Conservation (phyloP, 2,113 vertebrate species). For the Taxidea taxus region DNA sequence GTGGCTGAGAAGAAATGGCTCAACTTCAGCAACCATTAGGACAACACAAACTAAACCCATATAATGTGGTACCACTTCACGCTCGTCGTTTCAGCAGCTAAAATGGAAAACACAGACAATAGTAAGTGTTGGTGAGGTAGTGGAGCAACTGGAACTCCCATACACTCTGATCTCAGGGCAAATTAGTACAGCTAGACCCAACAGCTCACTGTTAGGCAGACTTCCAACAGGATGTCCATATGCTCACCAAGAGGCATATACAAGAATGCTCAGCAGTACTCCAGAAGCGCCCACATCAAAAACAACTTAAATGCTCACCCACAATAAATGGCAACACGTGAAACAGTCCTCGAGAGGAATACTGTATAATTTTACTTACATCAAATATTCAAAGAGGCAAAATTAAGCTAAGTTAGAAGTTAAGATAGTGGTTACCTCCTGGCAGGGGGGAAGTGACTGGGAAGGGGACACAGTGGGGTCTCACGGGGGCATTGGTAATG, state of each 20-base stretch:
- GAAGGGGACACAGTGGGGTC: too few relatives aligned
- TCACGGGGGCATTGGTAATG: neutral
- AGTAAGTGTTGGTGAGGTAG: neutral
- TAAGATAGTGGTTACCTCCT: neutral
- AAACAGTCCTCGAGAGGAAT: neutral
- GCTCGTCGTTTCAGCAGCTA: neutral
- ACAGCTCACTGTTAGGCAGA: neutral
- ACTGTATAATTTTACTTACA: neutral
- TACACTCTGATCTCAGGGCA: accelerated
- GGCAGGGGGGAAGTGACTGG: too few relatives aligned
- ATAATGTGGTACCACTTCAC: neutral
- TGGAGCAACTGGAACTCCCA: neutral
- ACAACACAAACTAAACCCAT: neutral
- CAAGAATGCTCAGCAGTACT: neutral
- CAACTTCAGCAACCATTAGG: neutral
- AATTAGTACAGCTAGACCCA: neutral
- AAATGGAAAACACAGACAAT: neutral
- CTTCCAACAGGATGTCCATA: neutral
- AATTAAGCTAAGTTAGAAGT: neutral
- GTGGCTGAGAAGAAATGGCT: neutral
- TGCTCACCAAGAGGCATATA: neutral
- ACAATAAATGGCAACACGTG: neutral
- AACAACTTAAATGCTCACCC: neutral
- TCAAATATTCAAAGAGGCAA: neutral
- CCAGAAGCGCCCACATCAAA: neutral